Base-by-base conservation (phyloP, 2,113 vertebrate species). In the Siniperca knerii region DNA sequence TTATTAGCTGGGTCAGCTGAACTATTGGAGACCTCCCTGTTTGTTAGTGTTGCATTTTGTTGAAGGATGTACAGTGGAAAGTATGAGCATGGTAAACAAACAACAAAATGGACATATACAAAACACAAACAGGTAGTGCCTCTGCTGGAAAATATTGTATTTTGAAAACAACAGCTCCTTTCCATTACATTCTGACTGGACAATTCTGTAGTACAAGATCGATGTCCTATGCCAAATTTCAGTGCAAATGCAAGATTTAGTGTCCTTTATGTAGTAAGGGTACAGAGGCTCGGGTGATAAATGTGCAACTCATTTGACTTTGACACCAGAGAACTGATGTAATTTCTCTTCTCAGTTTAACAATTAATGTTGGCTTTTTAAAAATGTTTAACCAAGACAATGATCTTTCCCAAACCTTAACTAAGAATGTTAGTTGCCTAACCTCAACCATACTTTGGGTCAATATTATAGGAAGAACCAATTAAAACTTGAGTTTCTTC, bases 1-100 rank as follows among this genome's bases (percentile, higher is more conserved):
- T 89, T 92, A 91, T 91, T 91, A 85, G 84, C 76, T 16, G 75
- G 89, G 87, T 91, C 92, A 92, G 87, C 73, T 87, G 75, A 85
- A 81, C 73, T 82, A 82, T 42, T 42, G 72, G 50, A 82, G 83
- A 79, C 81, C 77, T 79, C 79, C 74, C 54, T 37, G 35, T 86
- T 87, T 74, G 68, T 77, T 62, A 73, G 54, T 69, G 70, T 69
- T 77, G 64, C 42, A 65, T 79, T 84, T 85, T 71, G 80, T 65
- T 64, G 79, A 81, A 72, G 60, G 61, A 57, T 68, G 60, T 21
- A 12, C 16, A 61, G 37, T 50, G 13, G 50, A 25, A 77, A 50
- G 15, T 40, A 54, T 40, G 23, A 44, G 52, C n/a, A 33, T 40
- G 15, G 3, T 21, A 12, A 61, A 82, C 15, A 55, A 37, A 70